These are phyloP conservation scores for Astropecten irregularis DNA, from an alignment of 53 echinoderm and acorn worm species.

Conservation along the genomic window DNA sequence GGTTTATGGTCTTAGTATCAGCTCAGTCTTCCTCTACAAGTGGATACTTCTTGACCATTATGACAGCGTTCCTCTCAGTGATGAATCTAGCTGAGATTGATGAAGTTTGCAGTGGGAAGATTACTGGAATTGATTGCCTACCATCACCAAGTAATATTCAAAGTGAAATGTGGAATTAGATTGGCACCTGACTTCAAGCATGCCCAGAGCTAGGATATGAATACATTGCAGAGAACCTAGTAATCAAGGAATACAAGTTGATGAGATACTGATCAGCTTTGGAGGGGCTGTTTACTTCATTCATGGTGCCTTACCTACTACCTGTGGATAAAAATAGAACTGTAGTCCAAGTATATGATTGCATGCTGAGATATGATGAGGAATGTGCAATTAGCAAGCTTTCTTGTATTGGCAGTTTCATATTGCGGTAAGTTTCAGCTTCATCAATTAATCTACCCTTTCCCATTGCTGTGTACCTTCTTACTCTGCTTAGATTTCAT, in stretches of 20 bases:
- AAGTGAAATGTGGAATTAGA: conserved; percentile 8
- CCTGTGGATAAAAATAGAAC: conserved; percentile 29
- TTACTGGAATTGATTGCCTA: conserved; percentile 15
- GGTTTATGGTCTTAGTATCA: background rate
- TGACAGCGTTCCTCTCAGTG: background rate
- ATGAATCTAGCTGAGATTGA: background rate
- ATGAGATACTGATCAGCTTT: conserved; percentile 18
- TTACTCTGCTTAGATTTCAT: no score
- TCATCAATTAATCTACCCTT: no score
- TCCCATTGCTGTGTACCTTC: no score
- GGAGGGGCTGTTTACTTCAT: background rate
- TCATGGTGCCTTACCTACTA: conserved; percentile 9
- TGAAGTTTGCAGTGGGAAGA: conserved; percentile 12
- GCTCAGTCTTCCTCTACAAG: background rate
- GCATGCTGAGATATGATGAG: conserved; percentile 22
- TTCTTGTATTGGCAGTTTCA: conserved; percentile 12
- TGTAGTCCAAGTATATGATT: background rate
- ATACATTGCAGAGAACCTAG: conserved; percentile 23
- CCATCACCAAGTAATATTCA: conserved; percentile 30
- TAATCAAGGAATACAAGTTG: conserved; percentile 33
- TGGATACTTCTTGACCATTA: background rate
- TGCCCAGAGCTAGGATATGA: conserved; percentile 46
- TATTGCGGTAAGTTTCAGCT: conserved; percentile 22
- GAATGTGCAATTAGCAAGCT: background rate
- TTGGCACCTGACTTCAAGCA: conserved; percentile 37